Evolutionary conservation across 2,888 invertebrate genomes (phyloP), one percentile per base, ranked within the genome.

Genomic region (Limnephilus marmoratus): DNA sequence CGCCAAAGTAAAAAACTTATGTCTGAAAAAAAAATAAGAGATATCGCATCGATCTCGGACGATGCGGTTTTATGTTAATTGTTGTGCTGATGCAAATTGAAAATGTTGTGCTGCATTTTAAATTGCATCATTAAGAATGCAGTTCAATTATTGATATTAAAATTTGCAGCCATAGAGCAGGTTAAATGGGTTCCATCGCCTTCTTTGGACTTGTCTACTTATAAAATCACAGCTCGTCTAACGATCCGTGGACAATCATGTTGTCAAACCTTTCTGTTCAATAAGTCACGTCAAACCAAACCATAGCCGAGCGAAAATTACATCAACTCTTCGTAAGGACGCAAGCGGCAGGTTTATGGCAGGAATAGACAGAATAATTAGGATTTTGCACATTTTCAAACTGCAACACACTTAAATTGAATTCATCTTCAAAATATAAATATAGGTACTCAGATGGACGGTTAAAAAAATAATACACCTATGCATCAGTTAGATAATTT

Each of bases 91-190:
- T 83, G 83, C 83, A 83, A 83, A 37, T 41, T 37, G 34, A 83
- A 83, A 83, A 83, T 7, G 37, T 7, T 34, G 83, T 37, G 68
- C 24, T 68, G 68, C 68, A 68, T 68, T 68, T 68, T 68, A 83
- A 83, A 83, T 83, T 83, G 83, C 37, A 24, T 37, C 83, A 37
- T 83, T 68, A 68, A 68, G 68, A 68, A 68, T 68, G 24, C 68
- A 68, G 68, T 68, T 68, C 24, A 68, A 68, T 68, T 68, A 68
- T 68, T 68, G 24, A 68, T 68, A 68, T 24, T 24, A 68, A 68
- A 68, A 24, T 68, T 68, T 68, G 24, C 68, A n/a, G 24, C 68
- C 68, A 24, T 68, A 68, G 68, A 68, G 68, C 68, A 68, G 24
- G 9, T 68, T 68, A 9, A 68, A 68, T 68, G 2, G 24, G 68